Base-by-base conservation (phyloP, 2,888 invertebrate species). In the Cephus sareptanus region DNA sequence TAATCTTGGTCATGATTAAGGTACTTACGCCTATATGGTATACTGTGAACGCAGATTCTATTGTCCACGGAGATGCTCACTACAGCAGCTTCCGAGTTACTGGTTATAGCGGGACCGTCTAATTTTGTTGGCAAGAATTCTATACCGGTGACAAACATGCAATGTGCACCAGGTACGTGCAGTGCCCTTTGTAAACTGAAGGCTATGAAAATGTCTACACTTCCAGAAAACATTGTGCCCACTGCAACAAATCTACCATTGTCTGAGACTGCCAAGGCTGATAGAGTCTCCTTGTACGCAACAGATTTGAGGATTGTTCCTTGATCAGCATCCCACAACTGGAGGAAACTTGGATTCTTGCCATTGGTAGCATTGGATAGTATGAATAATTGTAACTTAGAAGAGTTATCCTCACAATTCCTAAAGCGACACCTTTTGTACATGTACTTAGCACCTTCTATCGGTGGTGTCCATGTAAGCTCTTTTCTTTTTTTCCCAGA, bases 31-130 rank as follows among this genome's bases (percentile, higher is more conserved):
- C 96, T 94, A 88, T 94, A 94, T 75, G 96, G 96, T 92, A 98
- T 94, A 89, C 96, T 96, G 92, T 98, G 98, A 89, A 98, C 95
- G 91, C 96, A 96, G 84, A 98, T 95, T 92, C 96, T 95, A 93
- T 98, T 98, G 93, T 99, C 99, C 69, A 98, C 98, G 35, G 98
- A 98, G 89, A 99, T 98, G 90, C 98, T 98, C 83, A 99, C 94
- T 83, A 98, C 96, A 73, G 98, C 97, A 77, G 97, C 96, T 92
- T 97, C 97, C 74, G 95, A 93, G 88, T 95, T 94, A 87, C 95
- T 94, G 31, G 95, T 95, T 80, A 96, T 94, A 73, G 96, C 93
- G 73, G 95, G 95, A 34, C 95, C 95, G 90, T 96, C 96, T 82
- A 93, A 92, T 87, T 93, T 93, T 15, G 93, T 93, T 37, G 98